phyloP scores from a whole-genome alignment of 2,888 invertebrate genomes.

The Drosophila macrospina region DNA sequence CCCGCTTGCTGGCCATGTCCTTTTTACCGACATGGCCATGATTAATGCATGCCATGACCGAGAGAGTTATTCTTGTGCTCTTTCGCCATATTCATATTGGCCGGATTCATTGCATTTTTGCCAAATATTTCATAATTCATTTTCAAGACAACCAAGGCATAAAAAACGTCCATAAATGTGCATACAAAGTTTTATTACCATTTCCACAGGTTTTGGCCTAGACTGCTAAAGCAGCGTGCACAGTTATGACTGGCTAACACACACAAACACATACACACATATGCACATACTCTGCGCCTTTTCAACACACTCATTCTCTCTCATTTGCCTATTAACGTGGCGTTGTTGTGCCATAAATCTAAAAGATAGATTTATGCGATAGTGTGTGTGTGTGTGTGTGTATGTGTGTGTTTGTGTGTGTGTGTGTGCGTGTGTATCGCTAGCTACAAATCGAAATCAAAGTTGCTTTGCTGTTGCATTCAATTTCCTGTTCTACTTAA shows the following conservation, averaged over 20 bases:
- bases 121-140: constrained; percentile 78
- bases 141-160: constrained; percentile 59
- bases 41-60: constrained; percentile 58
- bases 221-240: constrained; percentile 19
- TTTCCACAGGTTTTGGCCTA: constrained; percentile 64
- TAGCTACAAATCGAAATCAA: constrained; percentile 44
- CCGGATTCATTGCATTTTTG: constrained; percentile 31
- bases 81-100: constrained; percentile 8
- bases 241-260: constrained; percentile 30
- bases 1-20: constrained; percentile 55
- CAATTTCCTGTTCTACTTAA: constrained; percentile 63
- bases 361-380: constrained; percentile 71
- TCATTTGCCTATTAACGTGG: constrained; percentile 75
- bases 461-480: constrained; percentile 62
- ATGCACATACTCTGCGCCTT: constrained; percentile 12
- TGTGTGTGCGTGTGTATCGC: constrained; percentile 11
- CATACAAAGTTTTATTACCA: constrained; percentile 73
- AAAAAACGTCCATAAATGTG: constrained; percentile 72
- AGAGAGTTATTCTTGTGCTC: constrained; percentile 45
- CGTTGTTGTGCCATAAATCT: constrained; percentile 73
- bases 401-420: too few relatives aligned
- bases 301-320: constrained; percentile 39
- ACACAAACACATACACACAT: constrained; percentile 29
- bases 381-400: constrained; percentile 23
- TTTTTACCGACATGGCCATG: constrained; percentile 64